Evolutionary conservation across 2,797 vertebrate genomes (phyloP).

Genomic region (Oryzias sinensis): DNA sequence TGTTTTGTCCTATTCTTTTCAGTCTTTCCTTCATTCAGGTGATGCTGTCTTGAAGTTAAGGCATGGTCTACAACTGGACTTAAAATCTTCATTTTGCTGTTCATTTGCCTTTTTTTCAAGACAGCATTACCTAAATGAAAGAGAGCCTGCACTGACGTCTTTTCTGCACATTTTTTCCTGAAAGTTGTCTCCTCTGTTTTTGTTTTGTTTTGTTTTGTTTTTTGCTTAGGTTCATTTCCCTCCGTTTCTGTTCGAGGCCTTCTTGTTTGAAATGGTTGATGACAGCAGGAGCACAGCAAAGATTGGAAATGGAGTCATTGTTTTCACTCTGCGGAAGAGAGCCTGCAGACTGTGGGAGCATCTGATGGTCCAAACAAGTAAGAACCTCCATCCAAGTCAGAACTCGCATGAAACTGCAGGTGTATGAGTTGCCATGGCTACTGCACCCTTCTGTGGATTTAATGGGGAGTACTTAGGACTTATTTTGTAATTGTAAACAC

Average conservation of each 20-base stretch:
- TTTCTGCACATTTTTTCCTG: background rate
- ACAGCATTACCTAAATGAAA: too few species aligned
- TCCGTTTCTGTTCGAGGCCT: constrained; percentile 89
- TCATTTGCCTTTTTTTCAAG: too few species aligned
- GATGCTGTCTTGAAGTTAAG: too few species aligned
- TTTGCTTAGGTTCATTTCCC: constrained; percentile 83
- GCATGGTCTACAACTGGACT: too few species aligned
- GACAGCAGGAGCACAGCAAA: constrained; percentile 84
- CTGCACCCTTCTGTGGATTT: too few species aligned
- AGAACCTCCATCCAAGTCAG: constrained; percentile 11
- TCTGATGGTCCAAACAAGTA: constrained; percentile 75
- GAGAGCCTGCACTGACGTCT: background rate
- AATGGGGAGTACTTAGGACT: too few species aligned
- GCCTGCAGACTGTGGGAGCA: constrained; percentile 79
- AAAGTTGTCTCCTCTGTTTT: background rate
- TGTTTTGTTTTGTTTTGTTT: background rate
- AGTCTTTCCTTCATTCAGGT: too few species aligned
- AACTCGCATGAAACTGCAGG: too few species aligned
- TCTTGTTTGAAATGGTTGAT: constrained; percentile 85
- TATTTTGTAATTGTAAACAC: too few species aligned
- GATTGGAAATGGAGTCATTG: constrained; percentile 80
- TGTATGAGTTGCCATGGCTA: too few species aligned
- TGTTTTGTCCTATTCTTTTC: too few species aligned
- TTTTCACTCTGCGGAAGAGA: constrained; percentile 86
- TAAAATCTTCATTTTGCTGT: too few species aligned